Conservation (phyloP, 2,113 vertebrate species). For the Ailuropoda melanoleuca region DNA sequence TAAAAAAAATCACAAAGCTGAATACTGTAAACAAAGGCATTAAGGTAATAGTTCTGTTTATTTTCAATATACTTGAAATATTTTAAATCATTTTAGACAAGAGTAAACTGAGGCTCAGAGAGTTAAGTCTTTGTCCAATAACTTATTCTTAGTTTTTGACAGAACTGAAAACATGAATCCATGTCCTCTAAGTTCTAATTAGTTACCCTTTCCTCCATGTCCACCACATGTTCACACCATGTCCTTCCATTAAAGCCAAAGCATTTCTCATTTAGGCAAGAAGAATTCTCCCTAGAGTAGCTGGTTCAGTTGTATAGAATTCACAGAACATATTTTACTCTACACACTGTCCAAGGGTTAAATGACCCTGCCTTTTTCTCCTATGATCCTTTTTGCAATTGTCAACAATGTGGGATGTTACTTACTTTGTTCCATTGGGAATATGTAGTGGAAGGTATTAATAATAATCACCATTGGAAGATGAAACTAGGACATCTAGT, state of each 20-base stretch:
- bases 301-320: too few species aligned
- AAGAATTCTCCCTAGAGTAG: too few species aligned
- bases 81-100: not conserved
- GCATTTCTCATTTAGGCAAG: too few species aligned
- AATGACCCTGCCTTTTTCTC: too few species aligned
- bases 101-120: not conserved
- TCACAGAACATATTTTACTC: too few species aligned
- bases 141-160: not conserved
- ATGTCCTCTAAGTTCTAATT: not conserved
- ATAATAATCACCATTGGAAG: constrained; percentile 41
- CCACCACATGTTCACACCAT: too few species aligned
- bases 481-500: not conserved
- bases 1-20: too few species aligned
- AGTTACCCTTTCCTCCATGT: too few species aligned
- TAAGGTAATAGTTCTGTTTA: not conserved
- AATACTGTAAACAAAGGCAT: not conserved
- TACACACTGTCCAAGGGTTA: too few species aligned
- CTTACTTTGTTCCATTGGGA: not conserved
- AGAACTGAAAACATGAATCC: not conserved
- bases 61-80: not conserved
- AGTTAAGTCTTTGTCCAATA: not conserved
- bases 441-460: not conserved
- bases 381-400: not conserved
- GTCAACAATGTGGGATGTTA: not conserved
- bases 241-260: too few species aligned